Percentiles rank a stretch among this genome's conserved stretches.
Evolutionary conservation across 2,797 vertebrate genomes (phyloP).

Genomic region (Syngnathus acus): DNA sequence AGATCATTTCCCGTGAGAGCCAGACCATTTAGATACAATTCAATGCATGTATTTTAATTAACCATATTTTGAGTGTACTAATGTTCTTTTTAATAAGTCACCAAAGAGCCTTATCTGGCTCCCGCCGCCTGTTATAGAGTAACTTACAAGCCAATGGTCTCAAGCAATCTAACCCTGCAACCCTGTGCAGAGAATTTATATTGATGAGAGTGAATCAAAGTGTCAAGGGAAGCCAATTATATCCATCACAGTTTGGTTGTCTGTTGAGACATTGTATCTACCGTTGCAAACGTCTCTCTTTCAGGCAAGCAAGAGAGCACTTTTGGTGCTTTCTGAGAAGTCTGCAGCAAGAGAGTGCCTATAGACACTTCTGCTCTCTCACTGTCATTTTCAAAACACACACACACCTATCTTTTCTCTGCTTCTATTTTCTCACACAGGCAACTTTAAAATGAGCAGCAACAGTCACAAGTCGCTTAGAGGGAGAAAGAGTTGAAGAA

Average conservation of each 20-base stretch:
- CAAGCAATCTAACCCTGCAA: background rate
- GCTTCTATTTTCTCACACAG: slow-evolving; percentile 10
- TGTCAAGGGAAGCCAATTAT: background rate
- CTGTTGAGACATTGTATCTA: background rate
- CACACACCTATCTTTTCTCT: slow-evolving; percentile 1
- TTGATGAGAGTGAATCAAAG: background rate
- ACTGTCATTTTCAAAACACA: background rate
- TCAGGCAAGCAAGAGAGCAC: background rate
- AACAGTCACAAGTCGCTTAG: slow-evolving; percentile 18
- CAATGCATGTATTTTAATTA: no score
- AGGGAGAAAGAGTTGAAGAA: slow-evolving; percentile 13
- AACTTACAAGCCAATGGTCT: background rate
- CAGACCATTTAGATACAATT: no score
- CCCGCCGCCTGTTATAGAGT: background rate
- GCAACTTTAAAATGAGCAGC: slow-evolving; percentile 23
- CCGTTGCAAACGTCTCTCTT: background rate
- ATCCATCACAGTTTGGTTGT: background rate
- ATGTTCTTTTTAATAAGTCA: no score
- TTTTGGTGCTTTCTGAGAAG: background rate
- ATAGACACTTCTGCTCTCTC: background rate
- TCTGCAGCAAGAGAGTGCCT: background rate
- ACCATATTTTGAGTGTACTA: no score
- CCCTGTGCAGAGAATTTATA: background rate
- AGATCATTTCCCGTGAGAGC: no score
- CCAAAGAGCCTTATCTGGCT: no score